phyloP scores from a whole-genome alignment of 2,888 invertebrate genomes.

The Tholera decimalis region DNA sequence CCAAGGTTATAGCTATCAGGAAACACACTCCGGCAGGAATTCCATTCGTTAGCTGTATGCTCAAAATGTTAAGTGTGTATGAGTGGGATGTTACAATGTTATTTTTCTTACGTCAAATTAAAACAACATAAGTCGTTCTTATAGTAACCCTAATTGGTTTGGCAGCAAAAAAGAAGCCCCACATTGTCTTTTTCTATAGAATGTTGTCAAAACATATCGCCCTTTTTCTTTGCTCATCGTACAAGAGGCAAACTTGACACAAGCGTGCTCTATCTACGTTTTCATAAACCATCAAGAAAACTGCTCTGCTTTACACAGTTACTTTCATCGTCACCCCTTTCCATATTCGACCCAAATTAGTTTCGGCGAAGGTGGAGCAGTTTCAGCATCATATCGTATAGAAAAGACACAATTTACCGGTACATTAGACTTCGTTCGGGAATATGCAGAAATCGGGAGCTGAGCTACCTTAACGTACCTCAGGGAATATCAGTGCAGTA shows the following conservation, averaged over 20 bases:
- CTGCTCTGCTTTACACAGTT: conserved; percentile 19
- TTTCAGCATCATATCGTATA: conserved; percentile 17
- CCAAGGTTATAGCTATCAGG: too few species aligned
- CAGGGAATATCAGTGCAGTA: background rate
- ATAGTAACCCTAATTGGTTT: too few species aligned
- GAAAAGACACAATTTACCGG: conserved; percentile 39
- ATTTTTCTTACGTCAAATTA: too few species aligned
- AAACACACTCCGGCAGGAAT: too few species aligned
- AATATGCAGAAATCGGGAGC: conserved; percentile 19
- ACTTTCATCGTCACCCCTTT: conserved; percentile 6
- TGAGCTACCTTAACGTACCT: background rate
- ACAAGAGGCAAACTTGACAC: conserved; percentile 10
- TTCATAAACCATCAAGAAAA: conserved; percentile 21
- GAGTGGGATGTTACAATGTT: too few species aligned
- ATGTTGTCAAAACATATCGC: background rate
- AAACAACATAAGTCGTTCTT: too few species aligned
- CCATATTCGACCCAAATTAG: conserved; percentile 37
- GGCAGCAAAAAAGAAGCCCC: too few species aligned
- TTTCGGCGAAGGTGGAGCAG: conserved; percentile 26
- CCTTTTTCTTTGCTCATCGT: conserved; percentile 5
- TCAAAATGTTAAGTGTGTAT: too few species aligned
- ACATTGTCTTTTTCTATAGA: background rate
- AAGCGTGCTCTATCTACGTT: conserved; percentile 38
- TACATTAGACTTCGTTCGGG: conserved; percentile 28
- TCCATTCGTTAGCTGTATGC: too few species aligned